Percentiles rank a stretch among this genome's conserved stretches.
Evolutionary conservation across 1,140 invertebrate genomes (phyloP).

Genomic region (Eciton burchellii): DNA sequence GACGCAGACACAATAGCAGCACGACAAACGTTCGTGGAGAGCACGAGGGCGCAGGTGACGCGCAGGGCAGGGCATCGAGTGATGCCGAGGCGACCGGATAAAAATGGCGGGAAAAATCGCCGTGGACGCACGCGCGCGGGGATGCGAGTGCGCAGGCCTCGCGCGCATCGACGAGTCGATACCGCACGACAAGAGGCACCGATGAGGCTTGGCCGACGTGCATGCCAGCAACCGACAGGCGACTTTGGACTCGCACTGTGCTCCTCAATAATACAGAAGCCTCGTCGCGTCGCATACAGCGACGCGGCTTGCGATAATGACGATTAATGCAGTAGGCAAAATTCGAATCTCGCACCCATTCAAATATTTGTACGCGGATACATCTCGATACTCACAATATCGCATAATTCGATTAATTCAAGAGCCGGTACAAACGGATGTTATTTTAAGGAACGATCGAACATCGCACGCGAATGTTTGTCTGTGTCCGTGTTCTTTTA

Average conservation of each 20-base stretch:
- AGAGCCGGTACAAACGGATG: slow-evolving; percentile 8
- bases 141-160: slow-evolving; percentile 55
- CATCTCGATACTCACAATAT: slow-evolving; percentile 29
- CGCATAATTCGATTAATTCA: slow-evolving; percentile 45
- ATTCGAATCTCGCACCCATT: slow-evolving; percentile 13
- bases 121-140: slow-evolving; percentile 11
- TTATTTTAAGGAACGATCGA: no score
- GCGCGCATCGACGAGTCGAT: slow-evolving; percentile 69
- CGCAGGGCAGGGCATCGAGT: slow-evolving; percentile 13
- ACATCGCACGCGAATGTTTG: no score
- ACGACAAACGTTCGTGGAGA: slow-evolving; percentile 17
- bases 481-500: no score
- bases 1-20: not conserved
- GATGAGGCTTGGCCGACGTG: not conserved
- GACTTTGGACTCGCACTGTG: slow-evolving; percentile 44
- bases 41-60: slow-evolving; percentile 36
- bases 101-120: slow-evolving; percentile 75
- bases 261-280: slow-evolving; percentile 60
- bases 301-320: slow-evolving; percentile 2
- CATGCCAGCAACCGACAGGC: slow-evolving; percentile 30
- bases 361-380: slow-evolving; percentile 9
- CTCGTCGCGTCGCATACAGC: not conserved
- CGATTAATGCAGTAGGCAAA: not conserved
- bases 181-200: slow-evolving; percentile 58
- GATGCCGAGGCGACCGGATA: slow-evolving; percentile 44